These are phyloP conservation scores for Leguminivora glycinivorella DNA, from an alignment of 1,140 invertebrate genomes.

Conservation along the genomic window DNA sequence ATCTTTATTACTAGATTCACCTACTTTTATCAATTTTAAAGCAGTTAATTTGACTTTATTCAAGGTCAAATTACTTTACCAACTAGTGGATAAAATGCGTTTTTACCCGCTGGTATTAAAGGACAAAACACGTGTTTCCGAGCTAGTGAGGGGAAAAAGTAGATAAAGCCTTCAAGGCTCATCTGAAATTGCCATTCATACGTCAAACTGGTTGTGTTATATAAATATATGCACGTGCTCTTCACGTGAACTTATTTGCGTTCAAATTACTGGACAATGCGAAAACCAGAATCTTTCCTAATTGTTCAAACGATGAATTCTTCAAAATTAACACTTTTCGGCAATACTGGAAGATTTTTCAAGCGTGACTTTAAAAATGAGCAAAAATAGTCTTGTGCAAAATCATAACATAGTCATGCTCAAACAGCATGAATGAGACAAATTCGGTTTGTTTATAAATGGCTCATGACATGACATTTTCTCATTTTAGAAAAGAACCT, in stretches of 20 bases:
- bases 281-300: slow-evolving; percentile 4
- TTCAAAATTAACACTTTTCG: slow-evolving; percentile 4
- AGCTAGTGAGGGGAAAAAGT: too few relatives aligned
- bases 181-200: slow-evolving; percentile 3
- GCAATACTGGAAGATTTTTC: slow-evolving; percentile 7
- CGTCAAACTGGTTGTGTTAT: neutral
- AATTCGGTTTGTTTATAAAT: neutral
- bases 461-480: neutral
- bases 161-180: neutral
- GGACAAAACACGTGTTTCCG: too few relatives aligned
- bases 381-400: neutral
- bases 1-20: too few relatives aligned
- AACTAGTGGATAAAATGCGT: too few relatives aligned
- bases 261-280: neutral
- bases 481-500: too few relatives aligned
- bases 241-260: slow-evolving; percentile 12
- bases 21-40: too few relatives aligned
- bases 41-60: too few relatives aligned
- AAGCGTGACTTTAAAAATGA: slow-evolving; percentile 19
- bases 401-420: neutral
- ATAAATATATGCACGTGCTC: neutral
- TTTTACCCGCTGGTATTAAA: too few relatives aligned
- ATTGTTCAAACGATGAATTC: neutral
- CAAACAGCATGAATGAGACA: neutral
- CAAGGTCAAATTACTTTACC: too few relatives aligned